A percentile compares a stretch with the other conserved stretches of the same genome.
phyloP scores from a whole-genome alignment of 2,888 invertebrate genomes.

The Amphimallon solstitiale region DNA sequence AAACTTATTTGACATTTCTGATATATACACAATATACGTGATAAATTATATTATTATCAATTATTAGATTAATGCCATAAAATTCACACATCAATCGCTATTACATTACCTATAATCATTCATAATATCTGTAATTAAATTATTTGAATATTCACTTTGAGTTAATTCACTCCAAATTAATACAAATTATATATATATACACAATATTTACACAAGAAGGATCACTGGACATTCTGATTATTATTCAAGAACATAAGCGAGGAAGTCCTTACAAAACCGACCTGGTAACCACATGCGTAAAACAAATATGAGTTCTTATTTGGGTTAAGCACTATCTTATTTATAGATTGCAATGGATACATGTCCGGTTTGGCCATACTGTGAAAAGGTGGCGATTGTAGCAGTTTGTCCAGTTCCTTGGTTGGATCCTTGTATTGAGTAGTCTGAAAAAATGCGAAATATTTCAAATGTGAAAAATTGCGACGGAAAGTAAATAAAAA shows the following conservation, averaged over 20 bases:
- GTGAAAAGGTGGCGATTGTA: slow-evolving; percentile 34
- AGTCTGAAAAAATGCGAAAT: slow-evolving; percentile 5
- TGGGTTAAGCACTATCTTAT: slow-evolving; percentile 63
- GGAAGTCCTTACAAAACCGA: slow-evolving; percentile 62
- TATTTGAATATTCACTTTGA: too few relatives aligned
- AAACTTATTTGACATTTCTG: too few relatives aligned
- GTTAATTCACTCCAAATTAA: too few relatives aligned
- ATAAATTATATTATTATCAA: too few relatives aligned
- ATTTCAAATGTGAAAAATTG: too few relatives aligned
- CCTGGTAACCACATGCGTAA: slow-evolving; percentile 63
- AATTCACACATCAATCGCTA: too few relatives aligned
- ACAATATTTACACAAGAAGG: not conserved
- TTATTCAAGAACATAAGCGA: slow-evolving; percentile 53
- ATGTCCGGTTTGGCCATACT: slow-evolving; percentile 48
- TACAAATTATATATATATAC: too few relatives aligned
- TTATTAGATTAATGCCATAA: too few relatives aligned
- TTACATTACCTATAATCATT: too few relatives aligned
- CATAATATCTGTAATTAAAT: too few relatives aligned
- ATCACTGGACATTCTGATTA: not conserved
- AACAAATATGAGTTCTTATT: slow-evolving; percentile 61
- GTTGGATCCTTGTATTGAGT: slow-evolving; percentile 34
- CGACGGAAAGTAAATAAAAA: too few relatives aligned
- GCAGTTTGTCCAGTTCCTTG: slow-evolving; percentile 35
- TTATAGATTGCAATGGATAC: slow-evolving; percentile 57
- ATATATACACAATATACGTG: too few relatives aligned